Evolutionary conservation across 1,140 invertebrate species (phyloP).

Genomic region (Dreissena rostriformis): DNA sequence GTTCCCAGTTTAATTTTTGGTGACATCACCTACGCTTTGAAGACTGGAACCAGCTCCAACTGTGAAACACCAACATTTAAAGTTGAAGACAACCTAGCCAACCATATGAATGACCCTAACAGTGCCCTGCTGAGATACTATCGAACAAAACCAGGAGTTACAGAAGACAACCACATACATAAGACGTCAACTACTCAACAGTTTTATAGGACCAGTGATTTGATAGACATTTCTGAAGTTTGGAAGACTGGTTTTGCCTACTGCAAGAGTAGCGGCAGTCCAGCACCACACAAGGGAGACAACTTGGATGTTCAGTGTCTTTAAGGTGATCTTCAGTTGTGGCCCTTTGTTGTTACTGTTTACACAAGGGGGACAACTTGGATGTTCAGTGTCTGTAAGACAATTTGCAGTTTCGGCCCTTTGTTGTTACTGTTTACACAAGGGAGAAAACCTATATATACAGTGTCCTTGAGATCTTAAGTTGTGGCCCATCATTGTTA

Average conservation of each 20-base stretch:
- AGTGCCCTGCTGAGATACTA: constrained; percentile 63
- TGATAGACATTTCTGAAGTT: constrained; percentile 66
- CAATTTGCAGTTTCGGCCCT: too few relatives aligned
- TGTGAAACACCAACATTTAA: constrained; percentile 25
- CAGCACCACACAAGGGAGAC: constrained; percentile 63
- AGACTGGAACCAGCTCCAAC: constrained; percentile 20
- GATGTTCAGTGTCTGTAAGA: too few relatives aligned
- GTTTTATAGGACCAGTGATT: constrained; percentile 61
- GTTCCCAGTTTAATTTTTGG: constrained; percentile 70
- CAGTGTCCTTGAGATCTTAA: too few relatives aligned
- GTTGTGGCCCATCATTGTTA: too few relatives aligned
- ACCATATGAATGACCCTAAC: constrained; percentile 8
- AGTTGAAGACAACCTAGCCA: constrained; percentile 46
- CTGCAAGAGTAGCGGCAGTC: constrained; percentile 69
- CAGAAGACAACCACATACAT: constrained; percentile 53
- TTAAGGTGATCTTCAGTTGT: too few relatives aligned
- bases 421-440: too few relatives aligned
- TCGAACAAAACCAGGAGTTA: constrained; percentile 43
- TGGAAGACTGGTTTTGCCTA: constrained; percentile 75
- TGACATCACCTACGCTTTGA: constrained; percentile 67
- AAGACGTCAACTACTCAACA: constrained; percentile 26
- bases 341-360: too few relatives aligned
- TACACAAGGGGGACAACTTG: too few relatives aligned
- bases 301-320: constrained; percentile 46
- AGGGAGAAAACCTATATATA: too few relatives aligned